Evolutionary conservation across 2,888 invertebrate species (phyloP).

Genomic region (Deroplatys truncata): DNA sequence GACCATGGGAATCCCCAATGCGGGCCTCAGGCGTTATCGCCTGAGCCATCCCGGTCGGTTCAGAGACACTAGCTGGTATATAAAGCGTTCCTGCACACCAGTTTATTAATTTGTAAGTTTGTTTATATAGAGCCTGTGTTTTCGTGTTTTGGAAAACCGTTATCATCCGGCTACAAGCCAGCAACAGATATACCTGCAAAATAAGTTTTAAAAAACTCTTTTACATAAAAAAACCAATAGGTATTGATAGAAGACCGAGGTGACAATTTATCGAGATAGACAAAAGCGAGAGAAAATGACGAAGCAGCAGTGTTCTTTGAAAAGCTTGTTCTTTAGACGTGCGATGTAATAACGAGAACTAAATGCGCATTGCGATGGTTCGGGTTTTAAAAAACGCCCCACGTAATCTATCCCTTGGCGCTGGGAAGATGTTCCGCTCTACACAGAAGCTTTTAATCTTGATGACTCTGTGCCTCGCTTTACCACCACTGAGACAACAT

Average conservation of each 20-base stretch:
- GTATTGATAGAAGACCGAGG: neutral
- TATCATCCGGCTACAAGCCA: no score
- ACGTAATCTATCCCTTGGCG: neutral
- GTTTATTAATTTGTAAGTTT: no score
- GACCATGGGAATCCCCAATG: no score
- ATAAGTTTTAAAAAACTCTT: no score
- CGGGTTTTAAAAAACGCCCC: neutral
- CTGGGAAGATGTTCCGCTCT: neutral
- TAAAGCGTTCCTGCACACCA: no score
- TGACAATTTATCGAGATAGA: neutral
- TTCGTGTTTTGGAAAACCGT: no score
- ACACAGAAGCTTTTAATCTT: neutral
- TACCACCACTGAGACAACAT: neutral
- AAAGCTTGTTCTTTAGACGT: neutral
- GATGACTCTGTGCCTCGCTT: neutral
- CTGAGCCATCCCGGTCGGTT: no score
- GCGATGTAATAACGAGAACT: neutral
- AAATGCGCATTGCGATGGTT: neutral
- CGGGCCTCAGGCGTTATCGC: no score
- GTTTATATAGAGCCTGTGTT: no score
- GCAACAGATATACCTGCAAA: no score
- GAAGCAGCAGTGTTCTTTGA: neutral
- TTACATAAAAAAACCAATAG: neutral
- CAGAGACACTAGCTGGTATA: no score
- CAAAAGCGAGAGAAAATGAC: neutral